phyloP scores from a whole-genome alignment of 1,140 invertebrate species.

The Calephelis virginiensis region DNA sequence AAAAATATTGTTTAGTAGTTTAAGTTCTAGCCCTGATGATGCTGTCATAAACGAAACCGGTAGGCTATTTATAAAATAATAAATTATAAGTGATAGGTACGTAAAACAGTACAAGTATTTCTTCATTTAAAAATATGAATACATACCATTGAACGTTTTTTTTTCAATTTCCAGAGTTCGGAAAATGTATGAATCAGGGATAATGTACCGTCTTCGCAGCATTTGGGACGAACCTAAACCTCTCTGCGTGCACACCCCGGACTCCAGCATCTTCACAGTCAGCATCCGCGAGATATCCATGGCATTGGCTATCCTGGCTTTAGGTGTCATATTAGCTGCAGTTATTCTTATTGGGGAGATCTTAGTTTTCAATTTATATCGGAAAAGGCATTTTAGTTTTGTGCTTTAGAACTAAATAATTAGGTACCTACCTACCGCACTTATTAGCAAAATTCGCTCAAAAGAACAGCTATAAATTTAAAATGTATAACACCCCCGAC shows the following conservation, averaged over 20 bases:
- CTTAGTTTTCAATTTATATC: slow-evolving; percentile 22
- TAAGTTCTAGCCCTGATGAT: too few relatives aligned
- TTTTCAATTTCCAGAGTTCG: slow-evolving; percentile 58
- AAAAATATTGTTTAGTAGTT: too few relatives aligned
- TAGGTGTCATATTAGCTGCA: slow-evolving; percentile 60
- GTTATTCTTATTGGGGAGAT: slow-evolving; percentile 67
- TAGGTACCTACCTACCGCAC: too few relatives aligned
- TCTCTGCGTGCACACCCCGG: slow-evolving; percentile 70
- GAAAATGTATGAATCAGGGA: slow-evolving; percentile 71
- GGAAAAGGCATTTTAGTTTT: background rate
- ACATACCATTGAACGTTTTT: background rate
- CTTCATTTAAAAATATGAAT: too few relatives aligned
- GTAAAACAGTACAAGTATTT: too few relatives aligned
- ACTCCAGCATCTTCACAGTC: slow-evolving; percentile 73
- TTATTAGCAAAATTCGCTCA: too few relatives aligned
- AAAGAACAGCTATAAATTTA: too few relatives aligned
- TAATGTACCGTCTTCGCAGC: slow-evolving; percentile 70
- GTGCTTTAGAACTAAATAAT: background rate
- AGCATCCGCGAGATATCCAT: slow-evolving; percentile 68
- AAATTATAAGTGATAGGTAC: too few relatives aligned
- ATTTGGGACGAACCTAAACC: slow-evolving; percentile 77
- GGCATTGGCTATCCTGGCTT: slow-evolving; percentile 64
- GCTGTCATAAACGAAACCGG: too few relatives aligned
- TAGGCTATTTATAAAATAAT: too few relatives aligned
- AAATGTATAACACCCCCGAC: too few relatives aligned